Evolutionary conservation across 2,888 invertebrate genomes (phyloP), one percentile per base, ranked within the genome.

Genomic region (Athalia circularis): DNA sequence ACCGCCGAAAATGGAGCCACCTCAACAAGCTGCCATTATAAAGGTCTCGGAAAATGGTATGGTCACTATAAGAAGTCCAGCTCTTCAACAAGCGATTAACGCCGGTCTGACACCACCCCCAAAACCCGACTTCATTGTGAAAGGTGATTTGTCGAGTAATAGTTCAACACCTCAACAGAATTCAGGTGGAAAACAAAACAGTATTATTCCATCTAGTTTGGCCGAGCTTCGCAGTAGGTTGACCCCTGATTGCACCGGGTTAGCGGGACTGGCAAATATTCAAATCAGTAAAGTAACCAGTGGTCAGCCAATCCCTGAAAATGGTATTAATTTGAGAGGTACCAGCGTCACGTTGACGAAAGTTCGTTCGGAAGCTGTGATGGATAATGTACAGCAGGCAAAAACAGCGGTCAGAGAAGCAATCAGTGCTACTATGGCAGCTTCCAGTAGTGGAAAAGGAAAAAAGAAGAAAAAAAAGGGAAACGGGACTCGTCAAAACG

Each of bases 31-130:
- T 3, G 93, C 94, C 4, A 94, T 94, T 81, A 94, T 94, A 83
- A 94, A 94, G 83, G 90, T 91, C 7, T 94, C 93, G 82, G 94
- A 94, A 80, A 94, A 94, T 85, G 96, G 96, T 8, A 96, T 96
- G 96, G 96, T 95, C 80, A 96, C 96, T 0, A 96, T 96, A 72
- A 91, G 96, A 9, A 96, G 96, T 89, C 96, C 96, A 0, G 87
- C 94, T 0, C 92, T 94, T 89, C 93, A 91, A 45, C 91, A 88
- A 43, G 90, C 90, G 0, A 90, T 90, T 65, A 89, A 90, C 62
- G 89, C 89, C 0, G 90, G 90, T 3, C 79, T 90, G n/a, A 87
- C 89, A 15, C 88, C 89, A 4, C 87, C 90, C 0, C 85, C 89
- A 0, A 90, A 90, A 72, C 89, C 90, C 0, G 90, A 90, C 81